These are phyloP conservation scores for Misgurnus anguillicaudatus DNA, from an alignment of 2,113 vertebrate genomes.

Conservation along the genomic window DNA sequence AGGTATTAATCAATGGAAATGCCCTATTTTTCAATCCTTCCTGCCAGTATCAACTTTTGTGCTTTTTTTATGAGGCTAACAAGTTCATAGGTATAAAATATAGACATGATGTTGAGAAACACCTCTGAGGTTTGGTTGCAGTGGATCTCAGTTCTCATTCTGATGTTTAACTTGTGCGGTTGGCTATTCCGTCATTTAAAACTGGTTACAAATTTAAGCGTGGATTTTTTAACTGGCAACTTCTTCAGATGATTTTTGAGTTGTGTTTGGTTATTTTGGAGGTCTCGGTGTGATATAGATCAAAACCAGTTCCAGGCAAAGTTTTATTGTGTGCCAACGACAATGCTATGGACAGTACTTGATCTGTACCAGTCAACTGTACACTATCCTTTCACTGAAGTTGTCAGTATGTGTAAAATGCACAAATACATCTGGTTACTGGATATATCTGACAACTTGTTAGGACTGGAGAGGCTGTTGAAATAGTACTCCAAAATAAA, in stretches of 20 bases:
- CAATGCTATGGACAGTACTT: neutral
- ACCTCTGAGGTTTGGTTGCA: neutral
- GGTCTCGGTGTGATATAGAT: neutral
- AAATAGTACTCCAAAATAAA: conserved; percentile 81
- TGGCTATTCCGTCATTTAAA: neutral
- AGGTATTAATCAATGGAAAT: conserved; percentile 20
- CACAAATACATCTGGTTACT: conserved; percentile 67
- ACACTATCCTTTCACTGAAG: neutral
- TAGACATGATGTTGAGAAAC: conserved; percentile 14
- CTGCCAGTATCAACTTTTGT: conserved; percentile 17
- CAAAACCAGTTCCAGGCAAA: too few relatives aligned
- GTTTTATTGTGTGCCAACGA: neutral
- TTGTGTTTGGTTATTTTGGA: conserved; percentile 9
- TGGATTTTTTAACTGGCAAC: neutral
- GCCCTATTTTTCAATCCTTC: conserved; percentile 13
- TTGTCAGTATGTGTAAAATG: conserved; percentile 25
- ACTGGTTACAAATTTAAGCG: neutral
- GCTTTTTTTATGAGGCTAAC: conserved; percentile 21
- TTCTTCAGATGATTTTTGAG: neutral
- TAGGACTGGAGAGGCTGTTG: conserved; percentile 76
- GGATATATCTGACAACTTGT: conserved; percentile 74
- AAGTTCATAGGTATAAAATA: conserved; percentile 17
- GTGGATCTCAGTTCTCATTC: neutral
- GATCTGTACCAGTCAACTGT: neutral
- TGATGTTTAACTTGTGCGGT: neutral